Evolutionary conservation across 1,140 invertebrate genomes (phyloP).

Genomic region (Babylonia areolata): DNA sequence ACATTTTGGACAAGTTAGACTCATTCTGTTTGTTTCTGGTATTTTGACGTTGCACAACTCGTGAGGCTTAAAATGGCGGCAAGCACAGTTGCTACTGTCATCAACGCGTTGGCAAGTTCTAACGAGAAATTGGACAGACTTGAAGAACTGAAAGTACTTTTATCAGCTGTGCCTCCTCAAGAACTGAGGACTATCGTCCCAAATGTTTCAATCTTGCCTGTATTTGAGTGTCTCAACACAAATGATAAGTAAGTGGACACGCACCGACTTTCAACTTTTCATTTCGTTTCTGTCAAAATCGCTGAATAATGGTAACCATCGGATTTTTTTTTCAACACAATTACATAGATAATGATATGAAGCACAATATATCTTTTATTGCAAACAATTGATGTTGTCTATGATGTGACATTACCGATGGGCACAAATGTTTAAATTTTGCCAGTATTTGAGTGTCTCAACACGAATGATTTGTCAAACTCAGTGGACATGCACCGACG

Average conservation of each 20-base stretch:
- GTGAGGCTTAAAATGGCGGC: constrained; percentile 13
- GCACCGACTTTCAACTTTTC: no score
- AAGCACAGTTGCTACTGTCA: constrained; percentile 5
- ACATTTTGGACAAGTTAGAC: no score
- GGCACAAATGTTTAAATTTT: constrained; percentile 51
- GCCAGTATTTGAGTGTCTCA: constrained; percentile 59
- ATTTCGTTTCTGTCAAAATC: not conserved
- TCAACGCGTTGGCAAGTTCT: not conserved
- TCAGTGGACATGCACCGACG: no score
- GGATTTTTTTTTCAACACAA: no score
- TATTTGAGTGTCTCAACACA: constrained; percentile 63
- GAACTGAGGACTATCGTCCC: constrained; percentile 19
- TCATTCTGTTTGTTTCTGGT: not conserved
- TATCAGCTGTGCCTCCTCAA: constrained; percentile 1
- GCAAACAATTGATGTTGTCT: no score
- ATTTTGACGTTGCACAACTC: not conserved
- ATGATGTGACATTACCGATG: no score
- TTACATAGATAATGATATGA: no score
- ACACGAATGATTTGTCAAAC: constrained; percentile 56
- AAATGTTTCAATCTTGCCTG: constrained; percentile 49
- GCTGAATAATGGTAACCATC: no score
- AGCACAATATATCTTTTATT: no score
- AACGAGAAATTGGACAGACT: not conserved
- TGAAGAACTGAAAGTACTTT: not conserved
- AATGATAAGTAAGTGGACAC: constrained; percentile 53